phyloP scores from a whole-genome alignment of 1,140 invertebrate genomes.

The Ditylenchus dipsaci region DNA sequence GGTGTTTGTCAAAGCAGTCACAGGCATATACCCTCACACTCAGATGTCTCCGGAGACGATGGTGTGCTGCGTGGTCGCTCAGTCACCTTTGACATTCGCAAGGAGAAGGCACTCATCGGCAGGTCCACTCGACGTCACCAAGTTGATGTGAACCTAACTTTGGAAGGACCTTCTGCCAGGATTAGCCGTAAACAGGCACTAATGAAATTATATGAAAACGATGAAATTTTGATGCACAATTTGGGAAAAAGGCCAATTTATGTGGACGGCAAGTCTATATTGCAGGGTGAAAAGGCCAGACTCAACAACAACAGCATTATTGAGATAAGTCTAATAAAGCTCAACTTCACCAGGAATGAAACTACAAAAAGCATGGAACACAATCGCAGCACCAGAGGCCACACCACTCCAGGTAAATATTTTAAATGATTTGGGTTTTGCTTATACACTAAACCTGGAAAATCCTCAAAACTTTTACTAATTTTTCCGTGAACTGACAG shows the following conservation, averaged over 20 bases:
- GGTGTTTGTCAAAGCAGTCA: conserved; percentile 30
- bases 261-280: conserved; percentile 81
- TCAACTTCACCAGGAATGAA: conserved; percentile 41
- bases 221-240: conserved; percentile 87
- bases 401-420: not conserved
- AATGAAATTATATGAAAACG: conserved; percentile 81
- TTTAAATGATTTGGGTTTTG: not conserved
- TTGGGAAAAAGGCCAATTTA: conserved; percentile 90
- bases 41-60: conserved; percentile 58
- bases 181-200: conserved; percentile 58
- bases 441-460: no score
- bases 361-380: not conserved
- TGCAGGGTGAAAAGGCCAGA: conserved; percentile 12
- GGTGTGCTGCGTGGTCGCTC: conserved; percentile 81
- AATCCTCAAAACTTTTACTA: no score
- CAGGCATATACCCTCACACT: conserved; percentile 20
- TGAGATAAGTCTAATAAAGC: conserved; percentile 67
- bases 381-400: conserved; percentile 6
- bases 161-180: conserved; percentile 68
- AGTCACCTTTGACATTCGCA: conserved; percentile 88
- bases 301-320: conserved; percentile 79
- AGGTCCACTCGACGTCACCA: conserved; percentile 61
- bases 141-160: conserved; percentile 86
- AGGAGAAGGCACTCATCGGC: conserved; percentile 71
- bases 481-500: no score